Base-by-base conservation (phyloP, 2,113 vertebrate genomes). In the Cairina moschata region DNA sequence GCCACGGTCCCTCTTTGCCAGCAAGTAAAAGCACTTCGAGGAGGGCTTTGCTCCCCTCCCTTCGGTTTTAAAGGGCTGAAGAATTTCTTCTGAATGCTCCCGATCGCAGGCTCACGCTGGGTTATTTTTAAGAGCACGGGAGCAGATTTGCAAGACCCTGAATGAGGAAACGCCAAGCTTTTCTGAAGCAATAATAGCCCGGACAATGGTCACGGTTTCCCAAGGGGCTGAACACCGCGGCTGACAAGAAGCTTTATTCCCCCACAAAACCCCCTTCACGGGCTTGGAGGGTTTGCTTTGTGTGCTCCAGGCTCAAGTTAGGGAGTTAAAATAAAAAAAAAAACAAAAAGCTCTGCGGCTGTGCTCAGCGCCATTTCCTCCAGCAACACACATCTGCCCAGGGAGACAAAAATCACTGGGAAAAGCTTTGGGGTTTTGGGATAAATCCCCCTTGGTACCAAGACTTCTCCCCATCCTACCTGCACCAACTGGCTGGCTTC, bases 101-200 rank as follows among this genome's bases (percentile, higher is more conserved):
- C 79, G 40, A 74, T 71, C 73, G 92, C 63, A 48, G 65, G 92
- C 85, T 97, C 97, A 94, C 0, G 59, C 89, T 21, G 94, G 67
- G 94, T 93, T 94, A 94, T 93, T 92, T 96, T 90, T 96, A 83
- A 96, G 94, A 96, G 95, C 93, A 68, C 66, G 89, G 68, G 80
- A 93, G 28, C 87, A 84, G 85, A 92, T 90, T 94, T 93, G 81
- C 68, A 80, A 88, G 85, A 55, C 76, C 42, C 40, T 91, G 91
- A 96, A 93, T 93, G 88, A 95, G 83, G 87, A 96, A 97, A 96
- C 60, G 91, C 74, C 83, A 91, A 86, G 89, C 96, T 94, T 97
- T 97, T 93, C 94, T 95, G 74, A 91, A 91, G 89, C 88, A 91
- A 90, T 91, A 97, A 96, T 79, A 95, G 95, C 75, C 52, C 78